Evolutionary conservation across 2,888 invertebrate species (phyloP).

Genomic region (Rhingia rostrata): DNA sequence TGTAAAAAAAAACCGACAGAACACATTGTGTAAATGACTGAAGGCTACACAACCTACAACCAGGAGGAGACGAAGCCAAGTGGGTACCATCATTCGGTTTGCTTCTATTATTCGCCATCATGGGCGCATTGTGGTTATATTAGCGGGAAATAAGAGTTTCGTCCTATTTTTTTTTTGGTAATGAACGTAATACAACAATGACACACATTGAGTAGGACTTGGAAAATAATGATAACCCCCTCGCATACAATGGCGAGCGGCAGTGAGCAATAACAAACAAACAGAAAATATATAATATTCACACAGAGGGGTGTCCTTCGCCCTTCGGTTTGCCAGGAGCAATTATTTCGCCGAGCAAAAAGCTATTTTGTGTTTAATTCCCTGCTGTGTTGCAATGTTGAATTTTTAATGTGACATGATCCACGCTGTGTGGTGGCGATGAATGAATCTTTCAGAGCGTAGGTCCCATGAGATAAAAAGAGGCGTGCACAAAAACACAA

Average conservation of each 20-base stretch:
- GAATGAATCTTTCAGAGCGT: constrained; percentile 47
- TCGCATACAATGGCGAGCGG: constrained; percentile 8
- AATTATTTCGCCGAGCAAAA: constrained; percentile 66
- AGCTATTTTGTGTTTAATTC: constrained; percentile 72
- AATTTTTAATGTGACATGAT: constrained; percentile 65
- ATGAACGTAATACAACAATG: constrained; percentile 51
- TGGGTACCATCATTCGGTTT: constrained; percentile 41
- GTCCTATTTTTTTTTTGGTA: constrained; percentile 20
- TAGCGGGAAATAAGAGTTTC: constrained; percentile 31
- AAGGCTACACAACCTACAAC: constrained; percentile 38
- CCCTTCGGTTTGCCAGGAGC: constrained; percentile 53
- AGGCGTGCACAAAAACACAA: not conserved
- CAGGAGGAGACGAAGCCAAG: constrained; percentile 46
- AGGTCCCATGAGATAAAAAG: not conserved
- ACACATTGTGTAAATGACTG: constrained; percentile 58
- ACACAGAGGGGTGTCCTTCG: constrained; percentile 60
- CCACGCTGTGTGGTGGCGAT: constrained; percentile 16
- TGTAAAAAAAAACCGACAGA: constrained; percentile 15
- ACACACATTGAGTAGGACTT: constrained; percentile 53
- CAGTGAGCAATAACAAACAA: not conserved
- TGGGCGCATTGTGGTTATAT: constrained; percentile 51
- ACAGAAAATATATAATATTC: constrained; percentile 44
- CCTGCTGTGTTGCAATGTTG: constrained; percentile 66
- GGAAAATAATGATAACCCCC: constrained; percentile 37
- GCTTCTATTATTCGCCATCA: constrained; percentile 44